Conservation (phyloP, 2,113 vertebrate genomes). For the Cyprinodon tularosa region DNA sequence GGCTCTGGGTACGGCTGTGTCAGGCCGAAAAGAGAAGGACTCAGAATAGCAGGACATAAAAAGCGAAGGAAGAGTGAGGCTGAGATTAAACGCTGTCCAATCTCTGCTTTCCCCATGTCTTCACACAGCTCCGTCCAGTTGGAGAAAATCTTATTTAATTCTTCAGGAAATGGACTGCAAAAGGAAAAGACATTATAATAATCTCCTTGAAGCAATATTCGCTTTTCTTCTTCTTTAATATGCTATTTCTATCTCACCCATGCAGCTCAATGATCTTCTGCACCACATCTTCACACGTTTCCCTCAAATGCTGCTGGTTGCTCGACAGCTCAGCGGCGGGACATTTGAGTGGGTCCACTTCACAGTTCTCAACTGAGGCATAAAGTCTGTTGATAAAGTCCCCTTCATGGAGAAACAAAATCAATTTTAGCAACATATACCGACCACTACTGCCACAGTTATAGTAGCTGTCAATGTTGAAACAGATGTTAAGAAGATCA, state of each 20-base stretch:
- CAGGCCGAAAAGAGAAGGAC: conserved; percentile 93
- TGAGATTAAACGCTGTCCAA: conserved; percentile 89
- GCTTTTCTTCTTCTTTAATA: background rate
- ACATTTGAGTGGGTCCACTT: conserved; percentile 90
- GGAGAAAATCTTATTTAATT: conserved; percentile 88
- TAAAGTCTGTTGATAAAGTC: conserved; percentile 83
- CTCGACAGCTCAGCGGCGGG: conserved; percentile 75
- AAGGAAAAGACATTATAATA: background rate
- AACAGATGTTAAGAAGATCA: no score
- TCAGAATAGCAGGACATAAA: conserved; percentile 92
- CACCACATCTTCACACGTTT: conserved; percentile 86
- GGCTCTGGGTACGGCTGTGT: conserved; percentile 87
- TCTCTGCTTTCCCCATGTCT: conserved; percentile 76
- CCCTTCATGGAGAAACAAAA: conserved; percentile 71
- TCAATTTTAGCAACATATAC: background rate
- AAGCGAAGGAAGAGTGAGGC: conserved; percentile 94
- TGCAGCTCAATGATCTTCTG: conserved; percentile 81
- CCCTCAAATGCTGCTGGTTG: conserved; percentile 84
- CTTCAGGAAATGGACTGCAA: conserved; percentile 86
- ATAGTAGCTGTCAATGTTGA: no score
- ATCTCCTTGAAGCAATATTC: background rate
- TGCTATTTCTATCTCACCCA: conserved; percentile 74
- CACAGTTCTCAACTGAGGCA: conserved; percentile 80
- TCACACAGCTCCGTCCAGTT: conserved; percentile 86
- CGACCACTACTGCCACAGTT: no score